Evolutionary conservation across 2,888 invertebrate species (phyloP).

Genomic region (Dryococelus australis): DNA sequence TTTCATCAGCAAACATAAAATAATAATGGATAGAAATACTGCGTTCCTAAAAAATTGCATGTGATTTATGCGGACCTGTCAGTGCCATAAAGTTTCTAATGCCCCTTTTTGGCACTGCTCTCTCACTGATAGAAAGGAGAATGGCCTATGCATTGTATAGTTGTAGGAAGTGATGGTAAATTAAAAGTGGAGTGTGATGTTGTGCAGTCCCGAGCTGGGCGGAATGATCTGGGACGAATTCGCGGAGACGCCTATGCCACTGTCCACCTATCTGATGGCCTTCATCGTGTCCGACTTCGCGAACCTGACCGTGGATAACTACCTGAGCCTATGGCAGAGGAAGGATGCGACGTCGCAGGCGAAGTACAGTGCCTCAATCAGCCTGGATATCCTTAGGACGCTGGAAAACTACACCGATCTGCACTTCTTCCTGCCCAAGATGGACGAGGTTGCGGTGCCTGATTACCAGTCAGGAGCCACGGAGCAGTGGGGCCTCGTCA

Average conservation of each 20-base stretch:
- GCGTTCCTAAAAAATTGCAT: too few species aligned
- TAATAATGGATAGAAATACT: too few species aligned
- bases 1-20: too few species aligned
- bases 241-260: constrained; percentile 64
- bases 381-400: constrained; percentile 51
- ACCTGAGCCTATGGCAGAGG: constrained; percentile 47
- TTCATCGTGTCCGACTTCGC: constrained; percentile 52
- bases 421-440: constrained; percentile 57
- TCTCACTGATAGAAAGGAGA: too few species aligned
- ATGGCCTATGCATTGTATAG: too few species aligned
- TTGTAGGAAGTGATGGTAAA: too few species aligned
- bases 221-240: constrained; percentile 29
- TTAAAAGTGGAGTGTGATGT: too few species aligned
- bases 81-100: too few species aligned
- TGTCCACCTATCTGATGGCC: constrained; percentile 70
- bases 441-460: constrained; percentile 58
- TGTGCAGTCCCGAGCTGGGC: neutral
- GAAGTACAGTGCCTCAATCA: constrained; percentile 59
- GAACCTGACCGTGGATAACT: constrained; percentile 18
- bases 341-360: constrained; percentile 53
- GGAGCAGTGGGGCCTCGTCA: constrained; percentile 83
- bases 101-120: too few species aligned
- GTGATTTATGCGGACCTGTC: too few species aligned
- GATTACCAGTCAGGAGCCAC: constrained; percentile 57
- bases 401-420: constrained; percentile 58